Evolutionary conservation across 2,888 invertebrate genomes (phyloP), one percentile per base, ranked within the genome.

Genomic region (Malacosoma neustria): DNA sequence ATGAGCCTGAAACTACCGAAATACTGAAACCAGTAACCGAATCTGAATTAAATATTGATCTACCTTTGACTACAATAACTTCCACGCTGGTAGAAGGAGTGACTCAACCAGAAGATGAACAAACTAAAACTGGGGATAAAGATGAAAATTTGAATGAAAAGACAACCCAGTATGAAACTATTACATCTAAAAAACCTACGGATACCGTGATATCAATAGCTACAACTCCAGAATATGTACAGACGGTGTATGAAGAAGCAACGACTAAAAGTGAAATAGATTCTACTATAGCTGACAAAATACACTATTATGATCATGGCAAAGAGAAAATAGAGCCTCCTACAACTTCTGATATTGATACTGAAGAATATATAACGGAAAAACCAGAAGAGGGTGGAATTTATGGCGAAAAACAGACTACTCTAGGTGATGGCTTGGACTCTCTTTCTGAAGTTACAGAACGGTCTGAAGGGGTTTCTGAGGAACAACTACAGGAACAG

Each of bases 341-440:
- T 13, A 12, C 32, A 6, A 6, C 13, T 13, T 6, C 33, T 32
- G 31, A 37, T 12, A 22, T 33, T 15, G 22, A 31, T 29, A 13
- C 39, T 9, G 29, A 34, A 32, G 13, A 33, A 35, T 13, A 22
- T 13, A 29, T 32, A 15, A 36, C 34, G 7, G 36, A 41, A 30
- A 32, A 36, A 32, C 29, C 7, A 11, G 7, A n/a, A 13, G 4
- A 13, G 13, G 13, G 6, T 13, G 13, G 6, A 13, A 4, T 13
- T 13, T 7, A n/a, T n/a, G 32, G 13, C 12, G 32, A 32, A 13
- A 22, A 22, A 22, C 6, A 7, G 22, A 22, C 22, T 22, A 22
- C 5, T 22, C 1, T 22, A 22, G 6, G 6, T 7, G n/a, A n/a
- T 22, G 22, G 9, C 22, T 4, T 22, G 9, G 22, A 22, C 5